Percentiles rank a stretch among this genome's conserved stretches.
phyloP scores from a whole-genome alignment of 2,888 invertebrate species.

The Xestia xanthographa region DNA sequence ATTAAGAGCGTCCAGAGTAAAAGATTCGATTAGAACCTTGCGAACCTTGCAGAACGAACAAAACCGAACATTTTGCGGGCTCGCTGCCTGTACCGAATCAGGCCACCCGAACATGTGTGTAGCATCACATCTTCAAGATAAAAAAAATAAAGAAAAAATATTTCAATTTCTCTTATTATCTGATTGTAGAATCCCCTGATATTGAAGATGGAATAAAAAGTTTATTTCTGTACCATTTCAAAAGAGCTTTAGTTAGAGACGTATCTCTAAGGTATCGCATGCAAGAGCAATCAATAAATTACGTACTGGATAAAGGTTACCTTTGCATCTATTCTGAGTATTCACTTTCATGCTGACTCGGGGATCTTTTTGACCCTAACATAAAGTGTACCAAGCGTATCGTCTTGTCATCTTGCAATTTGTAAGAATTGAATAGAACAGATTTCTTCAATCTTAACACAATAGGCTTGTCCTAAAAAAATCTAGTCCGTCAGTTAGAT shows the following conservation, averaged over 20 bases:
- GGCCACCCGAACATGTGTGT: too few species aligned
- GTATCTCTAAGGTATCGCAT: constrained; percentile 29
- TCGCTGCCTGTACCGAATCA: too few species aligned
- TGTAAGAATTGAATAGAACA: constrained; percentile 35
- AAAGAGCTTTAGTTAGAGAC: constrained; percentile 9
- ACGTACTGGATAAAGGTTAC: constrained; percentile 18
- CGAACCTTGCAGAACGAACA: too few species aligned
- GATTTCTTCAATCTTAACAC: too few species aligned
- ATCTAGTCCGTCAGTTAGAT: too few species aligned
- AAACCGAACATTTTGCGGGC: too few species aligned
- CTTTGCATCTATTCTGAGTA: constrained; percentile 23
- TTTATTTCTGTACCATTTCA: not conserved
- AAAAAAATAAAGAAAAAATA: not conserved
- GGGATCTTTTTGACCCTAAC: constrained; percentile 36
- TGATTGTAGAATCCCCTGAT: constrained; percentile 24
- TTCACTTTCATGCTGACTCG: constrained; percentile 52
- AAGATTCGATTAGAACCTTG: too few species aligned
- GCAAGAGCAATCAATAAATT: constrained; percentile 35
- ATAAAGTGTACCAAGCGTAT: constrained; percentile 34
- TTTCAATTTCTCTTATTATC: constrained; percentile 29
- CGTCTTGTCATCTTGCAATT: constrained; percentile 47
- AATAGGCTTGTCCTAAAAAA: too few species aligned
- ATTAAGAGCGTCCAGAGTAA: too few species aligned
- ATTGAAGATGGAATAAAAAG: constrained; percentile 22
- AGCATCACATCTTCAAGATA: too few species aligned